Evolutionary conservation across 2,113 vertebrate species (phyloP).

Genomic region (Leiothrix lutea): DNA sequence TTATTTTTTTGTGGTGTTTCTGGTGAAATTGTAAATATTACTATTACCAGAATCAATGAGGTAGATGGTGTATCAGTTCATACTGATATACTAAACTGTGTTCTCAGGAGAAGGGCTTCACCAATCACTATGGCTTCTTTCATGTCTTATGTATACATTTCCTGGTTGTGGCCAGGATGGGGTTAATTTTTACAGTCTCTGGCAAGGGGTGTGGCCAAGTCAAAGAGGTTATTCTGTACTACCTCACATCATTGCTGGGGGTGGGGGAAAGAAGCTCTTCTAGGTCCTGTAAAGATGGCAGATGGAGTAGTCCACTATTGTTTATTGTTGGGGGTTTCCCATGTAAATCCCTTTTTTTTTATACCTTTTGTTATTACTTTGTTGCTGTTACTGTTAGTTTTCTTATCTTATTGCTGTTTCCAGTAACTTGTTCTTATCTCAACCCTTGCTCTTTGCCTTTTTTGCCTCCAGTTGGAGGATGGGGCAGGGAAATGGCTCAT

Average conservation of each 20-base stretch:
- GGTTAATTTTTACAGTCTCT: neutral
- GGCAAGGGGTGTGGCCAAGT: neutral
- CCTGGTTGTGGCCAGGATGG: neutral
- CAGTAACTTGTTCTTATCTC: neutral
- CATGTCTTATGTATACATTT: neutral
- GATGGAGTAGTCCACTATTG: neutral
- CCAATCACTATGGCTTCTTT: neutral
- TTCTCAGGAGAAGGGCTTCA: neutral
- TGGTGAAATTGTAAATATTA: neutral
- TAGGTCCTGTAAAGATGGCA: neutral
- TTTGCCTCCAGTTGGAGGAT: rapidly evolving
- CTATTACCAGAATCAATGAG: neutral
- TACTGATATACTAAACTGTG: neutral
- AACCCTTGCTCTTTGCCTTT: neutral
- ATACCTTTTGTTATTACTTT: neutral
- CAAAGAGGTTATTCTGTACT: neutral
- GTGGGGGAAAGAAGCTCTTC: neutral
- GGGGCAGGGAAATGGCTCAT: neutral
- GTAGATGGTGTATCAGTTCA: neutral
- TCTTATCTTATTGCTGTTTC: neutral
- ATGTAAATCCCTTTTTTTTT: neutral
- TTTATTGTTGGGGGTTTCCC: neutral
- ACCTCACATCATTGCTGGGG: neutral
- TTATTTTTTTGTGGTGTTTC: neutral
- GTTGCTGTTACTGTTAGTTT: neutral